phyloP scores from a whole-genome alignment of 2,888 invertebrate genomes.

The Gordius sp. region DNA sequence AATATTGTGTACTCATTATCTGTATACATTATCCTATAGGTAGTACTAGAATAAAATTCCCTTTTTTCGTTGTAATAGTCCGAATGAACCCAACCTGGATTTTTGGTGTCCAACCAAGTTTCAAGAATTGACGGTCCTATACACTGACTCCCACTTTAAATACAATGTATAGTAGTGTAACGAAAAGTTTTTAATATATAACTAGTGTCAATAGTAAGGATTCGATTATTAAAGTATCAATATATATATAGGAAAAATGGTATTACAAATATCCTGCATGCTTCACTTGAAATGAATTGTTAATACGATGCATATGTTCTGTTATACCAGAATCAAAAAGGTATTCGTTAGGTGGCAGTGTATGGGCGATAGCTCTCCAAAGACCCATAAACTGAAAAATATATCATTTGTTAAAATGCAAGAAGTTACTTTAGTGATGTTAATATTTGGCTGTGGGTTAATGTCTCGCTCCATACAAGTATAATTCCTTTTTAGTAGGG shows the following conservation, averaged over 20 bases:
- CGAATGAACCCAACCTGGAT: background rate
- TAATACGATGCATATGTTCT: conserved; percentile 2
- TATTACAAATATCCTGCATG: conserved; percentile 13
- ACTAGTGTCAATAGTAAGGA: too few relatives aligned
- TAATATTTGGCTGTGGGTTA: too few relatives aligned
- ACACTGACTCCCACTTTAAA: background rate
- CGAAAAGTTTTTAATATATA: too few relatives aligned
- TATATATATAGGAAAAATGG: too few relatives aligned
- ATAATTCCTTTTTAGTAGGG: too few relatives aligned
- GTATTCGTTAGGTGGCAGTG: background rate
- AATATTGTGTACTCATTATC: background rate
- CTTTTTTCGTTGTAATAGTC: background rate
- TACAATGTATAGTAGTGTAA: too few relatives aligned
- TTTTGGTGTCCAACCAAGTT: background rate
- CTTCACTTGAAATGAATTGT: background rate
- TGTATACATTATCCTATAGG: background rate
- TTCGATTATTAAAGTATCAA: too few relatives aligned
- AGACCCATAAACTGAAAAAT: conserved; percentile 10
- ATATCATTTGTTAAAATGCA: too few relatives aligned
- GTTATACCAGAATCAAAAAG: conserved; percentile 7
- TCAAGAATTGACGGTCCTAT: background rate
- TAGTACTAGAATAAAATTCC: background rate
- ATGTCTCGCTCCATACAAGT: too few relatives aligned
- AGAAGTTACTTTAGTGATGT: too few relatives aligned
- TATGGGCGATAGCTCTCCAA: background rate